phyloP scores from a whole-genome alignment of 2,888 invertebrate species.

The Scrobipalpa atriplicella region DNA sequence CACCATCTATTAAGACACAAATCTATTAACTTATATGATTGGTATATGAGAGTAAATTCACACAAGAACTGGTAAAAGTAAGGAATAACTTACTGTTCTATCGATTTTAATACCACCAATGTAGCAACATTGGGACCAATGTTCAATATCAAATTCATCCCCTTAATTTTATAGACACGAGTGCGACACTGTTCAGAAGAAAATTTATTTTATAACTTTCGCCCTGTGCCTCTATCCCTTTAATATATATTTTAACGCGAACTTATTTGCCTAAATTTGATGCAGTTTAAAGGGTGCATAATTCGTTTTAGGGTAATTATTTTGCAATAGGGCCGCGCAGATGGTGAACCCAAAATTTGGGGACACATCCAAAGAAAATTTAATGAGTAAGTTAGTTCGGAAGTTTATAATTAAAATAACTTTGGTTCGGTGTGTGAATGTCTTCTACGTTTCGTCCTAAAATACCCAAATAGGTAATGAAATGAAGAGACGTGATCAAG shows the following conservation, averaged over 20 bases:
- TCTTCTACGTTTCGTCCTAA: too few species aligned
- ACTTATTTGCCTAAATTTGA: constrained; percentile 75
- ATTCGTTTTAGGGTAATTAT: constrained; percentile 78
- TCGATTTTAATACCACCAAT: neutral
- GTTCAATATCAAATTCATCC: constrained; percentile 58
- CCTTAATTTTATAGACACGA: constrained; percentile 46
- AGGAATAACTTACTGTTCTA: neutral
- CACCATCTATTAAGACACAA: too few species aligned
- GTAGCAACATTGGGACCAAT: neutral
- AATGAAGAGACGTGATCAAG: too few species aligned
- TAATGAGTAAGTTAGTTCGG: constrained; percentile 57
- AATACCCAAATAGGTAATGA: too few species aligned
- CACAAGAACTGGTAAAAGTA: too few species aligned
- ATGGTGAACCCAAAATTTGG: constrained; percentile 67
- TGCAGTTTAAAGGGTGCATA: constrained; percentile 81
- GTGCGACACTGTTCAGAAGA: constrained; percentile 60
- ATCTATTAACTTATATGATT: too few species aligned
- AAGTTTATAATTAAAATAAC: constrained; percentile 68
- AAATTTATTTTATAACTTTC: constrained; percentile 68
- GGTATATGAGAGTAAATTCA: too few species aligned
- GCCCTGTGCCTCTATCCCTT: constrained; percentile 71
- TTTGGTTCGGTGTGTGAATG: constrained; percentile 41
- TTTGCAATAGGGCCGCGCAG: constrained; percentile 77
- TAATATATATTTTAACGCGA: constrained; percentile 68
- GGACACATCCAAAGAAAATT: constrained; percentile 60